phyloP scores from a whole-genome alignment of 2,797 vertebrate genomes.

The Petrocephalus sullivani region DNA sequence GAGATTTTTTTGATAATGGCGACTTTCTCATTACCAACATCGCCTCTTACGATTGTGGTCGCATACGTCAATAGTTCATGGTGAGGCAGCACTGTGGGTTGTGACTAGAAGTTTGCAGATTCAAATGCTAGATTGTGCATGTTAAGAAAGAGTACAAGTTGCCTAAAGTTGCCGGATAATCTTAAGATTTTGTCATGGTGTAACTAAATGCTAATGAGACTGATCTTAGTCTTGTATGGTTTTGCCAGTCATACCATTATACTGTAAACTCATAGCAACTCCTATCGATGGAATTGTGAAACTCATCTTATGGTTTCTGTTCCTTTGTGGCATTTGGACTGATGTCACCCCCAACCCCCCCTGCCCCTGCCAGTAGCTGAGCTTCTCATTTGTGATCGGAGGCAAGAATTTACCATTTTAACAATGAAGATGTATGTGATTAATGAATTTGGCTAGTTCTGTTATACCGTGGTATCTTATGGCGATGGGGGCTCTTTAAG shows the following conservation, averaged over 20 bases:
- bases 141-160: not conserved
- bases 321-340: not conserved
- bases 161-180: not conserved
- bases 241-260: not conserved
- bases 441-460: not conserved
- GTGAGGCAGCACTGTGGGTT: not conserved
- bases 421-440: not conserved
- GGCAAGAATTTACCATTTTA: not conserved
- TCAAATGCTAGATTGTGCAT: not conserved
- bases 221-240: not conserved
- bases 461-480: not conserved
- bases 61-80: not conserved
- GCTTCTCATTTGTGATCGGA: not conserved
- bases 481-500: not conserved
- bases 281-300: not conserved
- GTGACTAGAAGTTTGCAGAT: not conserved
- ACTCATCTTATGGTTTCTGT: not conserved
- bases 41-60: not conserved
- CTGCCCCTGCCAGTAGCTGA: not conserved
- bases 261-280: not conserved
- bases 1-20: constrained; percentile 11
- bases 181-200: not conserved
- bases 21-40: not conserved
- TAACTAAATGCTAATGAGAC: not conserved
- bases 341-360: not conserved